These are phyloP conservation scores for Serilophus lunatus DNA, from an alignment of 2,113 vertebrate species.

Conservation along the genomic window DNA sequence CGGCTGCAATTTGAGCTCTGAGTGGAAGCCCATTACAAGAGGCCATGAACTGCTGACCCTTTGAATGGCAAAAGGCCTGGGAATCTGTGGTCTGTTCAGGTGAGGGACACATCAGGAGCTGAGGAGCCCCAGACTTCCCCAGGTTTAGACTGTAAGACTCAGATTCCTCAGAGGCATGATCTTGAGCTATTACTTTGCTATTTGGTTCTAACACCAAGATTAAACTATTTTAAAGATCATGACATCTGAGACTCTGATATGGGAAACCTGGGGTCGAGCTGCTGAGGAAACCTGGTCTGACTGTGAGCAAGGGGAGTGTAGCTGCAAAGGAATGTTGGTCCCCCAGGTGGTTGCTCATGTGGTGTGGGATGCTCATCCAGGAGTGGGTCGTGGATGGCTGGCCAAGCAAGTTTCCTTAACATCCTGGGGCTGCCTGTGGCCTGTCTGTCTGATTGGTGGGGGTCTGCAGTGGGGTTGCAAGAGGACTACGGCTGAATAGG, in stretches of 20 bases:
- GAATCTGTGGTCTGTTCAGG: background rate
- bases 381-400: rapidly evolving
- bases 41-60: background rate
- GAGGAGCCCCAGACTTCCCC: background rate
- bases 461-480: background rate
- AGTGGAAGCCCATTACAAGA: background rate
- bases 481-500: background rate
- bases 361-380: too few relatives aligned
- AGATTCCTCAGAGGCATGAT: background rate
- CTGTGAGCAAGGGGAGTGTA: background rate
- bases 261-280: background rate
- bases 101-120: background rate
- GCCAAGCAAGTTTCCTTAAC: background rate
- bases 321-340: background rate
- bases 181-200: background rate
- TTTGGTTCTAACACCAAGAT: background rate
- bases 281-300: background rate
- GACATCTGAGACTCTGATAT: background rate
- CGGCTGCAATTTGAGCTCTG: background rate
- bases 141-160: background rate
- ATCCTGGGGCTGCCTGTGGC: background rate
- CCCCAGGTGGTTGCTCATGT: background rate
- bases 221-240: background rate
- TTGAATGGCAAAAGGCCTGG: background rate
- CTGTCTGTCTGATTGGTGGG: background rate